Base-by-base conservation (phyloP, 2,888 invertebrate genomes). In the Luperina testacea region DNA sequence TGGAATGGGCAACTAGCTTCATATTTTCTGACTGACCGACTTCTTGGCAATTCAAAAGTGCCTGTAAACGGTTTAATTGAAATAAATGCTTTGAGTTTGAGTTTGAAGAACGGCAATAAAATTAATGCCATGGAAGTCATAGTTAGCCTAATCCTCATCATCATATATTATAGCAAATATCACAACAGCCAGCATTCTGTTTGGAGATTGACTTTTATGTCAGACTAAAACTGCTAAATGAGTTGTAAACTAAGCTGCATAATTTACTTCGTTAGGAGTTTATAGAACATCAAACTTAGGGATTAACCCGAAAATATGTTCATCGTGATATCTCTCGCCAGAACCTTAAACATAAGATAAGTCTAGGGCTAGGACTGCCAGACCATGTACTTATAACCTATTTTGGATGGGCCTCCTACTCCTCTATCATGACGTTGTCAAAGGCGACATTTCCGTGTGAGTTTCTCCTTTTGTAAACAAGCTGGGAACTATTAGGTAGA, bases 381-480 rank as follows among this genome's bases (percentile, higher is more conserved):
- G 17, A 48, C 17, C 32, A 48, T 48, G 32, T 15, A 9, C 6
- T 20, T n/a, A 45, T 45, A 24, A 48, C n/a, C 27, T 68, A 38
- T 57, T 59, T 53, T 48, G 24, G 38, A 9, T n/a, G 24, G 2
- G 9, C 45, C 15, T 68, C 8, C n/a, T 32, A 51, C 13, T 78
- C 20, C 63, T 64, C 13, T 45, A 51, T 7, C 9, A 27, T 38
- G 6, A 32, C 4, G 32, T 38, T 9, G 27, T 42, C 27, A 57
- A 53, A 7, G 45, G 3, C 24, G 15, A 53, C 2, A 24, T 68
- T 27, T 67, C 24, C 27, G 13, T 48, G 9, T n/a, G 6, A 15
- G 15, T 24, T 15, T 74, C 13, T 15, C 48, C 38, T 7, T 75
- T 61, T 75, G 5, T 27, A 24, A 53, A 17, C 27, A 77, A 78